Percentiles rank a stretch among this genome's conserved stretches.
Evolutionary conservation across 1,140 invertebrate genomes (phyloP).

Genomic region (Macrotrachela quadricornifera): DNA sequence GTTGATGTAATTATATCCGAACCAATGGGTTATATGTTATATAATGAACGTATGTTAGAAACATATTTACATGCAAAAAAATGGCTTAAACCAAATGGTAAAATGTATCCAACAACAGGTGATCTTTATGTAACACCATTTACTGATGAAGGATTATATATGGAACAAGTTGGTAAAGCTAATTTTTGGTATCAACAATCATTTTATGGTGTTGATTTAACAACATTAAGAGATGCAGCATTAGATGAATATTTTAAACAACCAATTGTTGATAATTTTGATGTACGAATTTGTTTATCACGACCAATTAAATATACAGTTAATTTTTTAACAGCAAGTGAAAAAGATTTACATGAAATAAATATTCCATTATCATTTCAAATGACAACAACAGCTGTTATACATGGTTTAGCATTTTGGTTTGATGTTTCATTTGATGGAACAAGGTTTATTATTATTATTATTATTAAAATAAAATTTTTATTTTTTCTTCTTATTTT

Average conservation of each 20-base stretch:
- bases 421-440: conserved; percentile 98
- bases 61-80: conserved; percentile 95
- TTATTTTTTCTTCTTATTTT: conserved; percentile 9
- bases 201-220: conserved; percentile 92
- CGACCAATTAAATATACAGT: conserved; percentile 81
- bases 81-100: conserved; percentile 72
- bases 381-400: conserved; percentile 69
- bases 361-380: conserved; percentile 83
- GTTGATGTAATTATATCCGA: conserved; percentile 96
- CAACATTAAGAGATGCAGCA: conserved; percentile 63
- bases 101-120: conserved; percentile 87
- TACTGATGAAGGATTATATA: conserved; percentile 84
- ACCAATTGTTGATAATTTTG: conserved; percentile 96
- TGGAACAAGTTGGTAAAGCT: conserved; percentile 93
- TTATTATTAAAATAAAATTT: not conserved
- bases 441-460: conserved; percentile 34
- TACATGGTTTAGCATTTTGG: conserved; percentile 96
- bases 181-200: conserved; percentile 97
- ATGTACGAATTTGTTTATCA: conserved; percentile 85
- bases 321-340: conserved; percentile 73
- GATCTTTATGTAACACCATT: conserved; percentile 96
- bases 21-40: conserved; percentile 99
- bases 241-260: conserved; percentile 94
- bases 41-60: conserved; percentile 97
- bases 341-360: conserved; percentile 81